These are phyloP conservation scores for Aplodontia rufa DNA, from an alignment of 2,113 vertebrate species.

Conservation along the genomic window DNA sequence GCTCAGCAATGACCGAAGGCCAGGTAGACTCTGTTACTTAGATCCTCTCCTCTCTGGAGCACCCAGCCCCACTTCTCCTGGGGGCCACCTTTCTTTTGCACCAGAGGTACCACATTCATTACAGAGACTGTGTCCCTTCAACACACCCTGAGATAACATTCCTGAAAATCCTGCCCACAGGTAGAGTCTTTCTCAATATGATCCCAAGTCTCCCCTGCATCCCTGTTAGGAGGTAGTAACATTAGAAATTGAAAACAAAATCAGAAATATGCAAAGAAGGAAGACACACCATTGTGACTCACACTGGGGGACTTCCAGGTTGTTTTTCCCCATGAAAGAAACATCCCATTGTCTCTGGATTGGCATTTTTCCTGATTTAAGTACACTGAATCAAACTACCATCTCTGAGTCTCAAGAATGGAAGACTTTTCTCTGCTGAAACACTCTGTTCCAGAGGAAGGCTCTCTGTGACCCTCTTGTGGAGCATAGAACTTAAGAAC, in stretches of 20 bases:
- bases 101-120: not conserved
- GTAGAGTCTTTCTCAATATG: not conserved
- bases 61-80: not conserved
- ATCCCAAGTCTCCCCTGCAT: not conserved
- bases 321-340: not conserved
- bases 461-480: not conserved
- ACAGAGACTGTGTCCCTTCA: not conserved
- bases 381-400: not conserved
- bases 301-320: slow-evolving; percentile 50
- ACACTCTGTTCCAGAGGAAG: not conserved
- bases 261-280: not conserved
- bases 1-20: not conserved
- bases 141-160: not conserved
- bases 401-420: not conserved
- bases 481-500: not conserved
- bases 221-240: not conserved
- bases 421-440: not conserved
- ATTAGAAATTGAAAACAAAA: not conserved
- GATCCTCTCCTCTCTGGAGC: not conserved
- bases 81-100: not conserved
- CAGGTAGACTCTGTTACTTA: not conserved
- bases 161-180: not conserved
- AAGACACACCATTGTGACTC: not conserved
- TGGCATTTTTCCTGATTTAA: not conserved
- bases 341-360: not conserved